Evolutionary conservation across 2,113 vertebrate species (phyloP), one percentile per base, ranked within the genome.

Genomic region (Sander lucioperca): DNA sequence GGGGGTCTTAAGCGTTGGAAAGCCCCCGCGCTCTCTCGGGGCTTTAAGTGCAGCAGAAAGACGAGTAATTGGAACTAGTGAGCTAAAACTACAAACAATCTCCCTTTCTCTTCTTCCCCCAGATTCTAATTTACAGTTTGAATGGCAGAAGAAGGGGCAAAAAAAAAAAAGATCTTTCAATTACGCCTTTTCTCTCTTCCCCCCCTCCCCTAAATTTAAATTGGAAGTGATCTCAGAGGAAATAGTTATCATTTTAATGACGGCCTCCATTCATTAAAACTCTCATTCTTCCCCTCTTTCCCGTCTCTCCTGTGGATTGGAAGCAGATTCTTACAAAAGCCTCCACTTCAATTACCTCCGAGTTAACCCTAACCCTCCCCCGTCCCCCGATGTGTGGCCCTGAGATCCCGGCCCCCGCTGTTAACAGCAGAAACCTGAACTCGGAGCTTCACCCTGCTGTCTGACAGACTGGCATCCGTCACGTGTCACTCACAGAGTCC

Each of bases 171-270:
- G 89, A 95, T 93, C 92, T 94, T 95, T 95, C 92, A 95, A 94
- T 95, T 93, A 94, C 54, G 73, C 76, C 82, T 90, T 91, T 92
- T 82, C 78, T 90, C 80, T 85, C 74, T 77, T 77, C 61, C 78
- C 74, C 74, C 67, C 50, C 61, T 33, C 33, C 33, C 33, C 6
- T 33, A 70, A 92, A 92, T 94, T 95, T 94, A 94, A 94, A 95
- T 94, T 93, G 94, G 92, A 93, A 89, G 80, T 91, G 92, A 94
- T 95, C 94, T 95, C 95, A 3, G 88, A 94, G 95, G 95, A 95
- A 94, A 94, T 91, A 91, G 93, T 94, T 94, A 93, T 94, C 91
- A 92, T 94, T 95, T 94, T 95, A 95, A 95, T 93, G 94, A 93
- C 92, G 88, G 85, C 74, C 92, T 93, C 93, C 91, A 93, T 95